phyloP scores from a whole-genome alignment of 2,888 invertebrate genomes.

The Cheilosia urbana region DNA sequence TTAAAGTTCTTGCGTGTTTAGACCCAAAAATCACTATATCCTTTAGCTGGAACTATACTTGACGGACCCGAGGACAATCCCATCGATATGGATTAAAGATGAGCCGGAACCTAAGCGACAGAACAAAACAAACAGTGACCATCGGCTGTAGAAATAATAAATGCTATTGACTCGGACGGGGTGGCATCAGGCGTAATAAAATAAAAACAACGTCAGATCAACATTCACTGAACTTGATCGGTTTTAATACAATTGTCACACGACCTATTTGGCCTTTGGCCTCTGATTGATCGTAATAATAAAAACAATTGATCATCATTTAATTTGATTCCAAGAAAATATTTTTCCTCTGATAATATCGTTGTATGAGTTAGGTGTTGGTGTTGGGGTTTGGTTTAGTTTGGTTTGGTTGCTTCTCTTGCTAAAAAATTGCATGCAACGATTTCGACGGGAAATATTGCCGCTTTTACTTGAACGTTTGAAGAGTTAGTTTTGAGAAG shows the following conservation, averaged over 20 bases:
- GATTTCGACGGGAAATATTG: not conserved
- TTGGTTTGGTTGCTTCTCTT: slow-evolving; percentile 1
- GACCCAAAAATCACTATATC: too few species aligned
- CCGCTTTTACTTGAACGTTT: too few species aligned
- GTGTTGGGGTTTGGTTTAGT: not conserved
- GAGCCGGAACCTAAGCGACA: slow-evolving; percentile 32
- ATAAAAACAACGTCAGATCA: slow-evolving; percentile 66
- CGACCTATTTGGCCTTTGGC: slow-evolving; percentile 83
- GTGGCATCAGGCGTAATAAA: slow-evolving; percentile 37
- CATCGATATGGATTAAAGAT: slow-evolving; percentile 36
- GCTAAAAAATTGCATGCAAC: not conserved
- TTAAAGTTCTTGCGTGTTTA: too few species aligned
- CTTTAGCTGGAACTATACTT: not conserved
- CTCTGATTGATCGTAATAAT: slow-evolving; percentile 84
- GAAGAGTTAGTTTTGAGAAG: too few species aligned
- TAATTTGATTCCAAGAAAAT: slow-evolving; percentile 69
- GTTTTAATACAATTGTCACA: slow-evolving; percentile 83
- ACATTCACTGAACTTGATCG: slow-evolving; percentile 76
- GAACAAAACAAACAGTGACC: slow-evolving; percentile 14
- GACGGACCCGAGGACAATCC: not conserved
- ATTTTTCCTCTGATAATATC: slow-evolving; percentile 43
- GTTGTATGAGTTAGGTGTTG: slow-evolving; percentile 25
- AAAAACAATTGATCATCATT: slow-evolving; percentile 75
- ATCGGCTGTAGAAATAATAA: slow-evolving; percentile 36
- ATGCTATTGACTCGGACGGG: slow-evolving; percentile 46